Evolutionary conservation across 35 echinoderm and acorn worm genomes (phyloP).

Genomic region (Lytechinus pictus): DNA sequence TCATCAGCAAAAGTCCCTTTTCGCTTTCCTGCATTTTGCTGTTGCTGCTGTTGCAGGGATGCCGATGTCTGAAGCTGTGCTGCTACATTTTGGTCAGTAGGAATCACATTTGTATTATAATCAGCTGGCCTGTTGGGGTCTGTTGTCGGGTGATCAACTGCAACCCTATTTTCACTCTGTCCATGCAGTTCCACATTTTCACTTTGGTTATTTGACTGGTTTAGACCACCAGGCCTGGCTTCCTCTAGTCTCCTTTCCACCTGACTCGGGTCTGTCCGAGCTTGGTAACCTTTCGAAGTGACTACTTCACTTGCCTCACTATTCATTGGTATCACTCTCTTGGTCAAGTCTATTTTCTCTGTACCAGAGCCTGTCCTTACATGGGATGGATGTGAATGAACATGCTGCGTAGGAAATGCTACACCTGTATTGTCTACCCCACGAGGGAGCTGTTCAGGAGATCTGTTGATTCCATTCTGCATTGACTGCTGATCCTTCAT

Average conservation of each 20-base stretch:
- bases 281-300: conserved; percentile 27
- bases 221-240: conserved; percentile 49
- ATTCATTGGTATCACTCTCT: background rate
- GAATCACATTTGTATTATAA: background rate
- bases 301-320: background rate
- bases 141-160: background rate
- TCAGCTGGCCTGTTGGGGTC: conserved; percentile 8
- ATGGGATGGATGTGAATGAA: background rate
- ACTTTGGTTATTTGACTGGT: background rate
- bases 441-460: conserved; percentile 14
- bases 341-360: conserved; percentile 29
- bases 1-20: conserved; percentile 49
- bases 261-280: conserved; percentile 5
- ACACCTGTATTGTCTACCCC: conserved; percentile 22
- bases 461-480: conserved; percentile 27
- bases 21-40: background rate
- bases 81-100: background rate
- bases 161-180: conserved; percentile 7
- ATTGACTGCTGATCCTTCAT: background rate
- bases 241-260: conserved; percentile 49
- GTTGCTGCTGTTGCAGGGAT: conserved; percentile 19
- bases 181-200: conserved; percentile 9
- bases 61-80: background rate
- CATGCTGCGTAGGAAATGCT: background rate
- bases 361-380: conserved; percentile 27